phyloP scores from a whole-genome alignment of 2,888 invertebrate genomes.

The Cataglyphis cursor region DNA sequence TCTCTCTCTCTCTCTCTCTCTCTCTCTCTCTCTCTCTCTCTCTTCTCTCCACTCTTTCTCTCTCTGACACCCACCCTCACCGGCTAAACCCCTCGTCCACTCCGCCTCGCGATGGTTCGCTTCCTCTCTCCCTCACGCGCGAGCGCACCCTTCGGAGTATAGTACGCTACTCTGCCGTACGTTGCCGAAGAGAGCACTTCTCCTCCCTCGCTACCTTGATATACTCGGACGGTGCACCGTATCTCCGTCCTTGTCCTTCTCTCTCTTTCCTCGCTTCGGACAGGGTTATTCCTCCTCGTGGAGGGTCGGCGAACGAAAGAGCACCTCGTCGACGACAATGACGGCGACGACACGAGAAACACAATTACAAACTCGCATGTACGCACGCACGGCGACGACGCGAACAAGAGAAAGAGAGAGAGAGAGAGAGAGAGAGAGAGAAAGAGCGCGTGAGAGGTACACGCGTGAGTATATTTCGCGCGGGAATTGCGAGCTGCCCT shows the following conservation, averaged over 20 bases:
- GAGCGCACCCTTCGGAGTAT: slow-evolving; percentile 30
- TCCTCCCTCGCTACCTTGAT: slow-evolving; percentile 18
- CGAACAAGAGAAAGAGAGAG: not conserved
- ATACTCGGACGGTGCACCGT: slow-evolving; percentile 46
- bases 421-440: not conserved
- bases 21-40: slow-evolving; percentile 39
- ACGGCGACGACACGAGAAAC: not conserved
- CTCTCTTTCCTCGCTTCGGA: slow-evolving; percentile 33
- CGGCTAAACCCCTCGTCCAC: slow-evolving; percentile 29
- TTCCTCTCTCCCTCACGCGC: slow-evolving; percentile 39
- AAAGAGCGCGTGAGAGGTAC: slow-evolving; percentile 20
- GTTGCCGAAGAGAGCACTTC: slow-evolving; percentile 37
- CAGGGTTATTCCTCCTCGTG: slow-evolving; percentile 45
- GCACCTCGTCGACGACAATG: slow-evolving; percentile 36
- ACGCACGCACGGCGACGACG: not conserved
- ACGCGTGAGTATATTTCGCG: slow-evolving; percentile 41
- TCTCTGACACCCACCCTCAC: slow-evolving; percentile 21
- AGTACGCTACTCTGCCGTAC: slow-evolving; percentile 33
- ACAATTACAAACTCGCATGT: slow-evolving; percentile 6
- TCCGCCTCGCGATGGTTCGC: slow-evolving; percentile 22
- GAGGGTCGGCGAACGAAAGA: slow-evolving; percentile 53
- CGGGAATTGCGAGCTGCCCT: slow-evolving; percentile 43
- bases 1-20: slow-evolving; percentile 25
- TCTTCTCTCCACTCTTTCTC: slow-evolving; percentile 34
- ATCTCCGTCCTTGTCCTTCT: slow-evolving; percentile 41